phyloP scores from a whole-genome alignment of 2,113 vertebrate genomes.

The Poeciliopsis prolifica region DNA sequence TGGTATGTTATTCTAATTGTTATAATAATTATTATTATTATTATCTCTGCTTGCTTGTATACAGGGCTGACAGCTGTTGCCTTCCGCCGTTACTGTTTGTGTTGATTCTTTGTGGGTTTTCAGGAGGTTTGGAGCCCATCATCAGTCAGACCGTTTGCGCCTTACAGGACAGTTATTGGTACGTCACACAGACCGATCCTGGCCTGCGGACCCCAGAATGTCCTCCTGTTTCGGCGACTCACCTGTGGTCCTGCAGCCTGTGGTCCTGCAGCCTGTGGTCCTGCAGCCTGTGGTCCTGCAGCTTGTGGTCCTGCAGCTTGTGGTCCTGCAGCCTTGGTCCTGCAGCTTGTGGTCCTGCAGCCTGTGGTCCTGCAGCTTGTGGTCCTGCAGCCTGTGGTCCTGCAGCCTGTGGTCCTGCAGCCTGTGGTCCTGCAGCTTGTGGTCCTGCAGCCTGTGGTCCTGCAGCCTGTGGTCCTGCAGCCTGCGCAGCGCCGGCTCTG shows the following conservation, averaged over 20 bases:
- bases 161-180: conserved; percentile 55
- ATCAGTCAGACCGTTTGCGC: conserved; percentile 59
- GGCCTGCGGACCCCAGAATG: too few species aligned
- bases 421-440: too few species aligned
- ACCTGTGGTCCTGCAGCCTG: too few species aligned
- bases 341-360: too few species aligned
- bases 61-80: conserved; percentile 64
- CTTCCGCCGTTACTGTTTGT: conserved; percentile 65
- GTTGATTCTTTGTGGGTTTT: conserved; percentile 57
- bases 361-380: too few species aligned
- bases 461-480: conserved; percentile 24
- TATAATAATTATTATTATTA: conserved; percentile 34
- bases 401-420: too few species aligned
- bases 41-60: conserved; percentile 64
- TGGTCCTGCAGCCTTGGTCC: too few species aligned
- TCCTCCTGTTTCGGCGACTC: conserved; percentile 15
- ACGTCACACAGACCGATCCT: conserved; percentile 3
- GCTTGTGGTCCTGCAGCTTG: too few species aligned
- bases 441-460: not conserved
- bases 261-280: too few species aligned
- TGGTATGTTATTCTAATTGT: conserved; percentile 50
- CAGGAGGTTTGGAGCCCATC: conserved; percentile 30
- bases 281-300: too few species aligned
- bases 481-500: conserved; percentile 80
- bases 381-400: too few species aligned